Base-by-base conservation (phyloP, 2,888 invertebrate genomes). In the Phyllotreta cruciferae region DNA sequence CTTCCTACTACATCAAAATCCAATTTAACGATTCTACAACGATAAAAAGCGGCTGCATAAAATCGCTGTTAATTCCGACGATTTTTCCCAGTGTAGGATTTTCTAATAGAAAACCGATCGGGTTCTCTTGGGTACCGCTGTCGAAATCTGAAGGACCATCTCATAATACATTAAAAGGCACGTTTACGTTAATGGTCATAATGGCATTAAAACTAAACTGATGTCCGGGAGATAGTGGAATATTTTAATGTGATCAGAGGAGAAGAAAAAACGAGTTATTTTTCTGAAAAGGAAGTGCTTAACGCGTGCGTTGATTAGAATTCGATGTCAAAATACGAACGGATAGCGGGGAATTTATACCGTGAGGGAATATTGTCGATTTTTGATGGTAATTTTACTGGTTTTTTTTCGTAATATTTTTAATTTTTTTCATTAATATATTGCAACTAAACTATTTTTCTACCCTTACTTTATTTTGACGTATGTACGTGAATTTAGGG, bases 201-300 rank as follows among this genome's bases (percentile, higher is more conserved):
- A 64, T 64, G 61, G 54, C 35, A 64, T 64, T 64, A 64, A 64
- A 64, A 60, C 47, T 57, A 42, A 57, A 47, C 53, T 42, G 61
- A 61, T 57, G 64, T 58, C 39, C 13, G 24, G 4, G 53, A 45
- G 60, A 64, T 64, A 60, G 56, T 60, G 24, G 44, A 64, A 56
- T 61, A 61, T 64, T 64, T 61, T 61, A 64, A 57, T 64, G 54
- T 56, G 56, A 60, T 60, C 56, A 56, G n/a, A n/a, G n/a, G n/a
- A n/a, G n/a, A 38, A 60, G 4, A 24, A 24, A 24, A 63, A 64
- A 64, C 60, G 45, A 45, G 67, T 64, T 56, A 39, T 44, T 38
- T 49, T 35, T 49, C 7, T 9, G 39, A 61, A 62, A 61, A 64
- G 63, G 66, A 66, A 66, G 66, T 61, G 11, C 57, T 61, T 63